phyloP scores from a whole-genome alignment of 2,797 vertebrate species.

The Buphagus erythrorhynchus region DNA sequence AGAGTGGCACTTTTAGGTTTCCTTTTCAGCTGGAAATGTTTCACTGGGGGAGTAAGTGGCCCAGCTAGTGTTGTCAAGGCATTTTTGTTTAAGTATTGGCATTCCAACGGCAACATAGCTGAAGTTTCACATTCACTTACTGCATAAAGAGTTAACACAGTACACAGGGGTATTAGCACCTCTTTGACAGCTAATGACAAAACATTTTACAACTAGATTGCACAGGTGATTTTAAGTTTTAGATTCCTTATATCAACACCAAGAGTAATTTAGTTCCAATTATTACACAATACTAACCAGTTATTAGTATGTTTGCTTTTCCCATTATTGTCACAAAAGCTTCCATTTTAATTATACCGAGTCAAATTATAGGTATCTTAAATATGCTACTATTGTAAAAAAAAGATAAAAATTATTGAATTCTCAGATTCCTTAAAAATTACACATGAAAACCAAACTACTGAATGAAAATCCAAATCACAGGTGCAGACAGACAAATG shows the following conservation, averaged over 20 bases:
- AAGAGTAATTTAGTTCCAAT: not conserved
- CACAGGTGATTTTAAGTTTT: not conserved
- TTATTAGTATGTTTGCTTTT: not conserved
- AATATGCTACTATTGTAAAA: not conserved
- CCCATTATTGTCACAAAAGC: not conserved
- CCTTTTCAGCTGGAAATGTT: constrained; percentile 97
- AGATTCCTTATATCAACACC: not conserved
- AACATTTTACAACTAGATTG: not conserved
- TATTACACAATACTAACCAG: not conserved
- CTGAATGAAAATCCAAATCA: not conserved
- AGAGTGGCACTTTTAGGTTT: constrained; percentile 98
- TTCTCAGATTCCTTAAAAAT: not conserved
- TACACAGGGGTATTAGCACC: not conserved
- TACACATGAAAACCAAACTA: not conserved
- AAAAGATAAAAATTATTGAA: rapidly evolving
- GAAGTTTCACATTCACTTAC: constrained; percentile 96
- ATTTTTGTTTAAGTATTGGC: constrained; percentile 97
- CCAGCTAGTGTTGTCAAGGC: constrained; percentile 94
- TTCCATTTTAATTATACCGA: not conserved
- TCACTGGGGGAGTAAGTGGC: constrained; percentile 94
- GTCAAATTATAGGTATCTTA: not conserved
- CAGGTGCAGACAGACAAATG: not conserved
- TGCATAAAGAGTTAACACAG: constrained; percentile 70
- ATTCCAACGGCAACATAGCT: constrained; percentile 95
- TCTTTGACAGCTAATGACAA: not conserved